Base-by-base conservation (phyloP, 2,888 invertebrate genomes). In the Mesorhabditis spiculigera region DNA sequence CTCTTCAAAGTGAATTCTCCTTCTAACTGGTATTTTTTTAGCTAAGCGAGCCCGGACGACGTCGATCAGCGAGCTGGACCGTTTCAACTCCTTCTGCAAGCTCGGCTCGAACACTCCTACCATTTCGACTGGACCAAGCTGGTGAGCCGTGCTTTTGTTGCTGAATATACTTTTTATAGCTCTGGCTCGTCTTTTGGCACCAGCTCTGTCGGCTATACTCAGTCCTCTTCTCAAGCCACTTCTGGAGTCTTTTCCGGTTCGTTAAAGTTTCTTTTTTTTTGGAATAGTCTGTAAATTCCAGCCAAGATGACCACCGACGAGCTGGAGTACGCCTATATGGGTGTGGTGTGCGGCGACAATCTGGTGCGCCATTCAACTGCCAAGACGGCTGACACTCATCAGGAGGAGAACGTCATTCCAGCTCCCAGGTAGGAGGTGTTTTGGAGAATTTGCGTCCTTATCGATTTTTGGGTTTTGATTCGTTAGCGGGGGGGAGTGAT, bases 401-500 rank as follows among this genome's bases (percentile, higher is more conserved):
- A 50, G 58, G n/a, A 50, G 58, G 58, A 50, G n/a, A 50, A 50
- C 58, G 58, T n/a, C n/a, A 10, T 50, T 50, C 58, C 58, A 50
- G n/a, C 58, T 50, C 10, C 58, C 58, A 50, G 28, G 28, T 28
- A 28, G 28, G 28, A 28, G 28, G 28, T 28, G 28, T 28, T 28
- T 28, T 28, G 28, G 28, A 28, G 28, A 28, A 28, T 28, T 28
- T 28, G 28, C 28, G 28, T 28, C 28, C 28, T 28, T 28, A 28
- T 28, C 28, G 28, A 28, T 28, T 28, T 28, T 28, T 28, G 28
- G 28, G 28, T 28, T 28, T 28, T 28, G 28, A 28, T 28, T 28
- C 28, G 28, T 28, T 28, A 28, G 28, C 28, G 28, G 28, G 28
- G 28, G 28, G 28, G 28, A 28, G 28, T 28, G 28, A 28, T 28